Base-by-base conservation (phyloP, 1,140 invertebrate species). In the Asobara japonica region DNA sequence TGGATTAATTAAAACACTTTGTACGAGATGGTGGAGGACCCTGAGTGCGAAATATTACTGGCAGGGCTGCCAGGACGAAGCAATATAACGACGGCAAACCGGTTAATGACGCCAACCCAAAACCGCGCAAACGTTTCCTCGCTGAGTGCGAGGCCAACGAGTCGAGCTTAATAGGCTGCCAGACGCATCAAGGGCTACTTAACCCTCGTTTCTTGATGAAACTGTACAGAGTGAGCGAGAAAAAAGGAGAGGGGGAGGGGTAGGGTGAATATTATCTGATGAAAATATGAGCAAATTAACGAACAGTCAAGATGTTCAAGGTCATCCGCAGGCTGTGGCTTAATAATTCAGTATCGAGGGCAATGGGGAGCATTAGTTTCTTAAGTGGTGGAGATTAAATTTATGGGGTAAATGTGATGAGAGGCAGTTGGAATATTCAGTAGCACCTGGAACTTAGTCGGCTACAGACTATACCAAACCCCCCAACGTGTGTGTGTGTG, bases 101-200 rank as follows among this genome's bases (percentile, higher is more conserved):
- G 3, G 41, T 56, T 56, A 2, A 56, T 25, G 48, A 56, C 41
- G 41, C 48, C 48, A 56, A 56, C 22, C 1, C 6, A 56, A 56
- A 56, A 29, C 51, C 22, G 25, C 51, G 51, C 22, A 25, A 56
- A 56, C 16, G 51, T 56, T 22, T 56, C 22, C 16, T 56, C 51
- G 41, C 41, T 45, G 41, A 45, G 41, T 45, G 41, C 51, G 20
- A 56, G 22, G 22, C 1, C 51, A 56, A 56, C 41, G 41, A 45
- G 41, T 45, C n/a, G 41, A 45, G 62, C 29, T 65, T 33, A 31
- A 65, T 31, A 31, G 62, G 62, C 27, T 31, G n/a, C 65, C 6
- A 45, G 65, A 66, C 16, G 31, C 18, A 66, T 66, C 65, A 66
- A 66, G 30, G 27, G 65, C 65, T 66, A 66, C 65, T 66, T 66